Conservation (phyloP, 2,797 vertebrate genomes). For the Malurus leucopterus region DNA sequence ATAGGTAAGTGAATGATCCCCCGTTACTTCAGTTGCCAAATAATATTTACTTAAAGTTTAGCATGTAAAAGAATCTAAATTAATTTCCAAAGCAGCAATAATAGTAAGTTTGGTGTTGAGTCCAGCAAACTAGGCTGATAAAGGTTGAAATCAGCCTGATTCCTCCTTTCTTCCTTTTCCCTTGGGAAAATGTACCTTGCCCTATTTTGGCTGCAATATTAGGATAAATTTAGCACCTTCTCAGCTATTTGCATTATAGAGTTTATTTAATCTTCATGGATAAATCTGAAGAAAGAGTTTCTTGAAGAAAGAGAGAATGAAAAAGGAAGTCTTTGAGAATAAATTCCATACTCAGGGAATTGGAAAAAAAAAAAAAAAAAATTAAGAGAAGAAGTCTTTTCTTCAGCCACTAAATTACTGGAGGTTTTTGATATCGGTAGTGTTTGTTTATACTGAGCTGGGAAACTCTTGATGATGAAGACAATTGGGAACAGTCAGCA, state of each 20-base stretch:
- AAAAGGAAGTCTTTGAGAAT: not conserved
- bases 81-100: not conserved
- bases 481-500: not conserved
- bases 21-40: not conserved
- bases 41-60: not conserved
- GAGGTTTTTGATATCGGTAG: not conserved
- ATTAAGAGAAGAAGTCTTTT: not conserved
- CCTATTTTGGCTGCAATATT: not conserved
- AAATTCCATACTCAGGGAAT: not conserved
- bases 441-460: not conserved
- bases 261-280: not conserved
- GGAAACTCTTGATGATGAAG: not conserved
- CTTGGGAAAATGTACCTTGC: not conserved
- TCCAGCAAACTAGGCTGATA: not conserved
- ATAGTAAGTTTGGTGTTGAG: not conserved
- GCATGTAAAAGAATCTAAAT: not conserved
- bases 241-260: not conserved
- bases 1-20: slow-evolving; percentile 71
- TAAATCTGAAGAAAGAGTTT: not conserved
- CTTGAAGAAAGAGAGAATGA: not conserved
- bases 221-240: not conserved
- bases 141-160: not conserved
- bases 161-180: not conserved
- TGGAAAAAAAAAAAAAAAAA: not conserved
- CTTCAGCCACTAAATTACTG: not conserved